Evolutionary conservation across 2,797 vertebrate genomes (phyloP).

Genomic region (Lophius americanus): DNA sequence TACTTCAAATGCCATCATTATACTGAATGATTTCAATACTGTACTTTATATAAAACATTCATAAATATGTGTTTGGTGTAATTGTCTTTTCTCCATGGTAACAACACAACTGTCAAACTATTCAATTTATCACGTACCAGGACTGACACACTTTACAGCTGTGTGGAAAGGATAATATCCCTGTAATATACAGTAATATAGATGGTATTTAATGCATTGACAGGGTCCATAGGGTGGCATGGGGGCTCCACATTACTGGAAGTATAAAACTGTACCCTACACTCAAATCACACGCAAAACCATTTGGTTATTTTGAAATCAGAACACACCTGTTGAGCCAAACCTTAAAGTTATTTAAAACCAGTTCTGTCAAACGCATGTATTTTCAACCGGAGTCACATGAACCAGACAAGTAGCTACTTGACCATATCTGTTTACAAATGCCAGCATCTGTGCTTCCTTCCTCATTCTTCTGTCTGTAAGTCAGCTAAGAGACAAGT

Average conservation of each 20-base stretch:
- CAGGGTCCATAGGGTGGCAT: background rate
- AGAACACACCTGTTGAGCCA: background rate
- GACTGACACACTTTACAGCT: no score
- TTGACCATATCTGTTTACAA: constrained; percentile 39
- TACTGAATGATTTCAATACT: no score
- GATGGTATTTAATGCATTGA: background rate
- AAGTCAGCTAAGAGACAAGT: background rate
- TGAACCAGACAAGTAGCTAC: constrained; percentile 27
- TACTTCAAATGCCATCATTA: no score
- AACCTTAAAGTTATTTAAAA: constrained; percentile 23
- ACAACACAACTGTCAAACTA: no score
- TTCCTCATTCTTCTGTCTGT: constrained; percentile 43
- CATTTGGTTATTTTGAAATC: background rate
- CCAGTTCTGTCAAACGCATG: constrained; percentile 10
- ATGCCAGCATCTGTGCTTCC: background rate
- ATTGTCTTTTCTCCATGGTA: no score
- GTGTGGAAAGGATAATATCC: no score
- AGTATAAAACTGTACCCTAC: background rate
- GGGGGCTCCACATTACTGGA: background rate
- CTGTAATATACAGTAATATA: background rate
- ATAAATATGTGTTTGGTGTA: no score
- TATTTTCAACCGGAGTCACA: constrained; percentile 20
- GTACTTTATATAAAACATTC: no score
- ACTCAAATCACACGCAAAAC: background rate
- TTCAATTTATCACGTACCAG: no score